Evolutionary conservation across 2,113 vertebrate genomes (phyloP), one percentile per base, ranked within the genome.

Genomic region (Turnix velox): DNA sequence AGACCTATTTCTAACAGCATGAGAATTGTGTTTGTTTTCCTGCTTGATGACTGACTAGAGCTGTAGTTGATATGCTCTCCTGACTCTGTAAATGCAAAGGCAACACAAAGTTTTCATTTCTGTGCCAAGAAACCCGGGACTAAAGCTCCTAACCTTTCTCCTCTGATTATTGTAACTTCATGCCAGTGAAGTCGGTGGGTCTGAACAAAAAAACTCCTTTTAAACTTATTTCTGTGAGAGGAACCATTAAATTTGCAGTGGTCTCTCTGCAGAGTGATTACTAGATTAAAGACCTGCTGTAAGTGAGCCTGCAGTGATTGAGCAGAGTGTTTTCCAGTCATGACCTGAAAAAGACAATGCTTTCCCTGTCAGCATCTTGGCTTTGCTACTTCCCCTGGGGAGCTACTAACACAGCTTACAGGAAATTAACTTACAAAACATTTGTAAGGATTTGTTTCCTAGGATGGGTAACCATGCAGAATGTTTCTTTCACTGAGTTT

Each of bases 371-470:
- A 82, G 92, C 46, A 85, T 31, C 74, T 92, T 94, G 89, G 89
- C 94, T 95, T 86, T 87, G 55, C 62, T 89, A 4, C 90, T 92
- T 92, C 80, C 95, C 94, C 89, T 82, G 88, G 71, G 92, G 94
- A 96, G 88, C 88, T 77, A n/a, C 94, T 78, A 80, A 94, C 93
- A 76, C 76, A 68, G 79, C 87, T 95, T 91, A 80, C 95, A 97
- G 96, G 96, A 95, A 97, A 95, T 94, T 90, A 94, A 81, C 49
- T 93, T 85, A 57, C 73, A 90, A 96, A 96, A 96, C 94, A 87
- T 79, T 81, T 95, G 85, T 95, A 93, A 92, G 74, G 93, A 80
- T 95, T 94, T 94, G 72, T 90, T 88, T 92, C 77, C 77, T 95
- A 62, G 88, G 88, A 85, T 87, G 95, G 66, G 83, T 93, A 94